phyloP scores from a whole-genome alignment of 2,888 invertebrate genomes.

The Sarcophaga carnaria region DNA sequence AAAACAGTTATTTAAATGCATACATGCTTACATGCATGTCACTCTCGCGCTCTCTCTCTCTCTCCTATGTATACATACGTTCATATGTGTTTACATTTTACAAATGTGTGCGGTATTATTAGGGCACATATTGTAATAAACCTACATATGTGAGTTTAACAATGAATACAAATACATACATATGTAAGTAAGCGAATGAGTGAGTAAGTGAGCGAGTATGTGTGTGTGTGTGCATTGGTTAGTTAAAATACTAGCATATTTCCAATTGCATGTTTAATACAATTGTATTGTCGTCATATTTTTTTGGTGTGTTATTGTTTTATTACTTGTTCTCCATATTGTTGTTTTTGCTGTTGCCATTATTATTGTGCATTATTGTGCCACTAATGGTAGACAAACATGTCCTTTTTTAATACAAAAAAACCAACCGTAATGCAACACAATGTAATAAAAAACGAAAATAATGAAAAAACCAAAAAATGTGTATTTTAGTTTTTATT shows the following conservation, averaged over 20 bases:
- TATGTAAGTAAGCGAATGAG: background rate
- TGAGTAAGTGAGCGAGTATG: background rate
- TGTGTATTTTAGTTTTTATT: conserved; percentile 12
- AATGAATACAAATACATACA: background rate
- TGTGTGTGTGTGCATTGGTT: background rate
- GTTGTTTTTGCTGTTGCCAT: conserved; percentile 21
- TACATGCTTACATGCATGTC: background rate
- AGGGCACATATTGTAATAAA: too few relatives aligned
- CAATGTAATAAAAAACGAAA: conserved; percentile 18
- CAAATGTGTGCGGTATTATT: too few relatives aligned
- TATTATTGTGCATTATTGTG: conserved; percentile 22
- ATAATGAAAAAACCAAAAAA: conserved; percentile 16
- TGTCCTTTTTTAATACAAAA: conserved; percentile 21
- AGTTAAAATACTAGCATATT: background rate
- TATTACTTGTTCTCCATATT: background rate
- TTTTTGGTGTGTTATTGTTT: background rate
- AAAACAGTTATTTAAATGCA: conserved; percentile 51
- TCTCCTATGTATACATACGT: background rate
- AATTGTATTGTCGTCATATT: conserved; percentile 4
- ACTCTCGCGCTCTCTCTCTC: background rate
- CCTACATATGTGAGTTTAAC: background rate
- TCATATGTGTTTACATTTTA: too few relatives aligned
- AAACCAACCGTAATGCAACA: conserved; percentile 21
- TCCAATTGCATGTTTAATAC: conserved; percentile 45
- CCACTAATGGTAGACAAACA: conserved; percentile 47